Evolutionary conservation across 2,797 vertebrate genomes (phyloP), one percentile per base, ranked within the genome.

Genomic region (Eurystomus glaucurus): DNA sequence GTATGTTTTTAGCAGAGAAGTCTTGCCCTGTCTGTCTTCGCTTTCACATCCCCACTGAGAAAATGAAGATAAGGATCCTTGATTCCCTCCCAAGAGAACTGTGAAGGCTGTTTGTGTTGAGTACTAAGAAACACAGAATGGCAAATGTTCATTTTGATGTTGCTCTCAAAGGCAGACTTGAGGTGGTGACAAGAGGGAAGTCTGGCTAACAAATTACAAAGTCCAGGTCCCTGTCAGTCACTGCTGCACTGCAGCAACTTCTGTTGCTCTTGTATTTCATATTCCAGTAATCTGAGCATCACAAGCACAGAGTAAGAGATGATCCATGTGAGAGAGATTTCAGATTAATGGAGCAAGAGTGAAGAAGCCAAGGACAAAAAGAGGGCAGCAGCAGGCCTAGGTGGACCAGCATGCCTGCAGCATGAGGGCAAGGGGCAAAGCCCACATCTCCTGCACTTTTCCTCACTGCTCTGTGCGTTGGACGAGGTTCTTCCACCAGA

Each of bases 391-490:
- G 33, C 37, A 41, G n/a, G 15, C 11, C 15, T 50, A 14, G 39
- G 31, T 14, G 50, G 51, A 71, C 17, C 26, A 55, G 48, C 4
- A 29, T 26, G 33, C 33, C 29, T 0, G 0, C 10, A 84, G 69
- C 16, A 10, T 29, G 31, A n/a, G 14, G 8, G 11, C 1, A 8
- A 85, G 31, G 21, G 31, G 39, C 35, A 76, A 77, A 88, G 26
- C 29, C n/a, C 50, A 8, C 17, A 5, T 19, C 46, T 66, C 35
- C 46, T 46, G 21, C 22, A 4, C n/a, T 74, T 64, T 35, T 21
- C 26, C 10, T 6, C 3, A 0, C 7, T 21, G 11, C 6, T 26
- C n/a, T 31, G 3, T 17, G 19, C 1, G 0, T 7, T 52, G 41
- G 11, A 55, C 8, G 55, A n/a, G 23, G 33, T 10, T 79, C 10